Conservation (phyloP, 2,113 vertebrate species). For the Scopus umbretta region DNA sequence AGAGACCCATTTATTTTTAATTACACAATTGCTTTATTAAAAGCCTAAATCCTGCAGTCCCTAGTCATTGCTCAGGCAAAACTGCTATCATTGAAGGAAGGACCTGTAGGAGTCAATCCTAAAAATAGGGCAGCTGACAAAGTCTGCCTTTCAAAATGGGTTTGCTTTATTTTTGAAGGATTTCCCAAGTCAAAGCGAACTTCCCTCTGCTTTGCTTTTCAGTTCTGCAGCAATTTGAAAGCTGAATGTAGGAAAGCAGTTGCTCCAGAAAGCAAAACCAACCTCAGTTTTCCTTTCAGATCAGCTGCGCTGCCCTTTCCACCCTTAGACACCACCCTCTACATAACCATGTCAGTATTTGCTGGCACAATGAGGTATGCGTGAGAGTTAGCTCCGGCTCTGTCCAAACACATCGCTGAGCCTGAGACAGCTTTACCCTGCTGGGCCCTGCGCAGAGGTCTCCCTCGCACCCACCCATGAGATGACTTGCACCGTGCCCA, state of each 20-base stretch:
- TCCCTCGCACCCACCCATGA: not conserved
- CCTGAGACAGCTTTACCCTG: not conserved
- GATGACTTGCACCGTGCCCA: not conserved
- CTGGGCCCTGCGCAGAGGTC: not conserved
- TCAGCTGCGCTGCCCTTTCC: not conserved
- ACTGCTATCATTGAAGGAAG: constrained; percentile 37
- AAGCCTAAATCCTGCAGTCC: constrained; percentile 53
- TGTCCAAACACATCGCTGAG: not conserved
- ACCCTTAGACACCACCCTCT: not conserved
- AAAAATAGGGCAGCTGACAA: constrained; percentile 61
- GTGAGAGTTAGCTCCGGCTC: not conserved
- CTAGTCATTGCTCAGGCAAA: constrained; percentile 53
- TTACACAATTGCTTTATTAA: constrained; percentile 66
- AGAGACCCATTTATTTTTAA: constrained; percentile 67
- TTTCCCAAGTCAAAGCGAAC: constrained; percentile 3
- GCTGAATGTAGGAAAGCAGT: not conserved
- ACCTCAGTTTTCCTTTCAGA: not conserved
- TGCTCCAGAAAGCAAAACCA: not conserved
- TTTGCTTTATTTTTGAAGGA: constrained; percentile 38
- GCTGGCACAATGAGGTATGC: not conserved
- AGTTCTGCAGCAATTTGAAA: not conserved
- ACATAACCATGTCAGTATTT: not conserved
- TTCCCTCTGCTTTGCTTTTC: constrained; percentile 16
- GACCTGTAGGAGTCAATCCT: constrained; percentile 54
- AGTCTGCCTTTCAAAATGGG: constrained; percentile 23